Evolutionary conservation across 2,113 vertebrate genomes (phyloP).

Genomic region (Pseudopodoces humilis): DNA sequence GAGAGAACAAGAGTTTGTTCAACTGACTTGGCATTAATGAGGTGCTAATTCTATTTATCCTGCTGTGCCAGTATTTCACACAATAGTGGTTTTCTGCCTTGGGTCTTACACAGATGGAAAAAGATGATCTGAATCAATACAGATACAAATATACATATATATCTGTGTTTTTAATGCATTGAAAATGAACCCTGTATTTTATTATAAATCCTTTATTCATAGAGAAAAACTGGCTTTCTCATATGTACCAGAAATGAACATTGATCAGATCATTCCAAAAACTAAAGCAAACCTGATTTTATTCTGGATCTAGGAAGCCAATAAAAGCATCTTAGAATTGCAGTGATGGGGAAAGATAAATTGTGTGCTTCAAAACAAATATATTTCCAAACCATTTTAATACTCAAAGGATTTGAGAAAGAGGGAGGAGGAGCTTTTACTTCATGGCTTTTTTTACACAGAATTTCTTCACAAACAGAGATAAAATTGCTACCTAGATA

Average conservation of each 20-base stretch:
- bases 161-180: neutral
- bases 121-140: neutral
- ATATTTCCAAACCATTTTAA: conserved; percentile 3
- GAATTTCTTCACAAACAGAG: conserved; percentile 14
- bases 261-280: neutral
- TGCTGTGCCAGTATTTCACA: neutral
- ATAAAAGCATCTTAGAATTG: neutral
- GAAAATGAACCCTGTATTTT: neutral
- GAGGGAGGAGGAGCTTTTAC: neutral
- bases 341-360: neutral
- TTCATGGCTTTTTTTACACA: neutral
- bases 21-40: conserved; percentile 10
- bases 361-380: neutral
- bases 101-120: neutral
- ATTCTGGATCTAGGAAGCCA: neutral
- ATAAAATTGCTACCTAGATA: neutral
- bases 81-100: neutral
- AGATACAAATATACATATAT: neutral
- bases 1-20: neutral
- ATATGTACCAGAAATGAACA: neutral
- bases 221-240: neutral
- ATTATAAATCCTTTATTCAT: neutral
- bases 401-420: conserved; percentile 1
- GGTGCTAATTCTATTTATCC: conserved; percentile 7
- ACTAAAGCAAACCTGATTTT: neutral